phyloP scores from a whole-genome alignment of 2,888 invertebrate species.

The Nemotelus pantherinus region DNA sequence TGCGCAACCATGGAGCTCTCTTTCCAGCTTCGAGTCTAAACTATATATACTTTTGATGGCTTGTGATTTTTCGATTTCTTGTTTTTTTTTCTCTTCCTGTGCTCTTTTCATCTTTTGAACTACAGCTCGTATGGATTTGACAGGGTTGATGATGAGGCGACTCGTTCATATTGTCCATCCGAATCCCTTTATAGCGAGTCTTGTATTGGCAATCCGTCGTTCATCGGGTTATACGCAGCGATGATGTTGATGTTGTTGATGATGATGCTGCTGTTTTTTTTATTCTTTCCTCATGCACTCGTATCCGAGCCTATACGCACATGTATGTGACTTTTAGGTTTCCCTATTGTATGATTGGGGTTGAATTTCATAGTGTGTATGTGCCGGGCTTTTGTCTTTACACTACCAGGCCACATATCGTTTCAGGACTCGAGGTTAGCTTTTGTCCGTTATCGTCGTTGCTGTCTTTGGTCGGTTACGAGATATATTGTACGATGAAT shows the following conservation, averaged over 20 bases:
- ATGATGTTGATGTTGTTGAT: conserved; percentile 33
- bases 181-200: conserved; percentile 40
- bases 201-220: conserved; percentile 35
- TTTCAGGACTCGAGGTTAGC: conserved; percentile 30
- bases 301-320: neutral
- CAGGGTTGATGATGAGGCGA: conserved; percentile 43
- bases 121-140: conserved; percentile 39
- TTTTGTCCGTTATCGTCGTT: conserved; percentile 35
- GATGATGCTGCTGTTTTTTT: conserved; percentile 20
- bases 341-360: conserved; percentile 30
- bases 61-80: conserved; percentile 39
- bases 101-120: conserved; percentile 4
- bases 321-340: conserved; percentile 31
- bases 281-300: conserved; percentile 6
- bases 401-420: conserved; percentile 28
- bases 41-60: conserved; percentile 29
- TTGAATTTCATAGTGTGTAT: conserved; percentile 12
- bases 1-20: neutral
- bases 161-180: conserved; percentile 38
- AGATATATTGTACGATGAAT: conserved; percentile 17
- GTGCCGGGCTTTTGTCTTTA: conserved; percentile 34
- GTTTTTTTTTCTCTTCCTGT: neutral
- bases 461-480: neutral
- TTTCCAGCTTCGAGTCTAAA: neutral
- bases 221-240: conserved; percentile 30